Conservation (phyloP, 2,113 vertebrate genomes). For the Pseudopipra pipra region DNA sequence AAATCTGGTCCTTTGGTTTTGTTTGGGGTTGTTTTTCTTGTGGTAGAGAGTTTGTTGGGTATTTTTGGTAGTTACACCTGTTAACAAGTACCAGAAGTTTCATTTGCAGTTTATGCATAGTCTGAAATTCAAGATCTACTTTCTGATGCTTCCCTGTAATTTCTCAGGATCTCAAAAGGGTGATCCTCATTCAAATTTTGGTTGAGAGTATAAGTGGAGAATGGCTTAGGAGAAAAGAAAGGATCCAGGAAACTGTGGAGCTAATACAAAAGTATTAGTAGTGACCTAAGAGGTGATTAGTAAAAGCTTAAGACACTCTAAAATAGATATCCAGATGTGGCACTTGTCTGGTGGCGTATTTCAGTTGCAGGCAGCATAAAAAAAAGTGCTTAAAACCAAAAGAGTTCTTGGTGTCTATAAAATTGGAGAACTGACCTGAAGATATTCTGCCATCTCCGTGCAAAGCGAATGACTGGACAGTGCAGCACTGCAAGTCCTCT, state of each 20-base stretch:
- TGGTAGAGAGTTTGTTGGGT: background rate
- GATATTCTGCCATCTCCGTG: background rate
- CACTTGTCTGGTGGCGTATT: background rate
- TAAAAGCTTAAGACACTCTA: background rate
- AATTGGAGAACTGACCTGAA: background rate
- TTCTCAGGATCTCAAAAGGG: background rate
- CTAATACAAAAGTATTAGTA: background rate
- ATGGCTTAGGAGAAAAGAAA: background rate
- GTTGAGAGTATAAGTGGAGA: background rate
- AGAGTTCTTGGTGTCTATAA: background rate
- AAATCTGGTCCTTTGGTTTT: background rate
- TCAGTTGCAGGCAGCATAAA: background rate
- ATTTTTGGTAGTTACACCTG: background rate
- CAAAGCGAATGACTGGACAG: background rate
- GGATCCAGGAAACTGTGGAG: background rate
- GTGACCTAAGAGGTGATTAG: background rate
- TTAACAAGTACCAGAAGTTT: background rate
- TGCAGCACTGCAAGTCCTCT: background rate
- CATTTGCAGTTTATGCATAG: background rate
- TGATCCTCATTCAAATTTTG: background rate
- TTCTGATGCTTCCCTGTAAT: background rate
- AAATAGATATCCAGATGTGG: background rate
- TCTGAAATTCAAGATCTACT: background rate
- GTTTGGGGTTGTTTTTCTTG: background rate
- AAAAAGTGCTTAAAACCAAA: background rate